Evolutionary conservation across 2,888 invertebrate species (phyloP).

Genomic region (Nudaria mundana): DNA sequence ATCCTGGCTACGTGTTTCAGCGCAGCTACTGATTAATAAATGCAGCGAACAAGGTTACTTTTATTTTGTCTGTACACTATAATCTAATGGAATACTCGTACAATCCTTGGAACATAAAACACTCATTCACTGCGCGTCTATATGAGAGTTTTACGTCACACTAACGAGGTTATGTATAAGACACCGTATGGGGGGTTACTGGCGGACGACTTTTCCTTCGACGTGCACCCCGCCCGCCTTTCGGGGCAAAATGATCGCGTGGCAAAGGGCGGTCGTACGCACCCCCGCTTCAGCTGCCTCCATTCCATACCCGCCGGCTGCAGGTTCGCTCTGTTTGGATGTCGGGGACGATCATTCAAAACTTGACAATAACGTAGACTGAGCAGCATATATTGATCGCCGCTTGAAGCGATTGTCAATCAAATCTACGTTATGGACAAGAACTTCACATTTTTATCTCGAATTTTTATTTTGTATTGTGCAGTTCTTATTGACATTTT

Average conservation of each 20-base stretch:
- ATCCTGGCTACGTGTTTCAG: conserved; percentile 67
- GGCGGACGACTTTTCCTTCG: conserved; percentile 33
- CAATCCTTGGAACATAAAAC: conserved; percentile 32
- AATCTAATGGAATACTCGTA: conserved; percentile 41
- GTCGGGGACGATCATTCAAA: too few species aligned
- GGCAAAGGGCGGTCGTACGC: conserved; percentile 60
- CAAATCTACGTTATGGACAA: too few species aligned
- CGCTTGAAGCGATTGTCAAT: too few species aligned
- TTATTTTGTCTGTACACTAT: conserved; percentile 42
- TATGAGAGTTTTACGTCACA: conserved; percentile 65
- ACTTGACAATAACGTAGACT: too few species aligned
- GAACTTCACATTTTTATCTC: too few species aligned
- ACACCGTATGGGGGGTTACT: conserved; percentile 39
- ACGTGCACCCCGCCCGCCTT: conserved; percentile 66
- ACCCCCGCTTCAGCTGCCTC: conserved; percentile 31
- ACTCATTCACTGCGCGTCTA: conserved; percentile 43
- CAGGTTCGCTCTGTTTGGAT: conserved; percentile 56
- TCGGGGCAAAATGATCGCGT: conserved; percentile 72
- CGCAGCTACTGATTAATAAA: conserved; percentile 76
- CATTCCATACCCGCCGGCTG: conserved; percentile 41
- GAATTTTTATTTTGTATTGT: too few species aligned
- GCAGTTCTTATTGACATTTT: too few species aligned
- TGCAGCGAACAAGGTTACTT: conserved; percentile 69
- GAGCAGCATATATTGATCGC: too few species aligned
- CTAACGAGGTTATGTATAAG: conserved; percentile 65